Evolutionary conservation across 2,113 vertebrate genomes (phyloP), one percentile per base, ranked within the genome.

Genomic region (Zosterops borbonicus): DNA sequence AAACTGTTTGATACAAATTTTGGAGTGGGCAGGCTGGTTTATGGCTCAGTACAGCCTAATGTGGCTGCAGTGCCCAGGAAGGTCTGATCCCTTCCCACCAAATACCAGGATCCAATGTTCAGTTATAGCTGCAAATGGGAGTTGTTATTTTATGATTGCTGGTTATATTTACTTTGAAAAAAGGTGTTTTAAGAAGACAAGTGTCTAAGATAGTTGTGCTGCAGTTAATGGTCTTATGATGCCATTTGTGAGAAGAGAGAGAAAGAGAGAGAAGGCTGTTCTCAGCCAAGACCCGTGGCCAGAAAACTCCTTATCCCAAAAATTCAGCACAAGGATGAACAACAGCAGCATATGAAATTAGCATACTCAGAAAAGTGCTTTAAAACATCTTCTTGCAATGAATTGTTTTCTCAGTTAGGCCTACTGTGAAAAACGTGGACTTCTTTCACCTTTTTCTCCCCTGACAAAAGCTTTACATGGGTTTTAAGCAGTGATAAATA

Each of bases 401-500:
- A 89, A 47, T 42, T 41, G 2, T 67, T 87, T 91, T 84, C 44
- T 87, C 17, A 67, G 21, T 46, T 78, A 87, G 60, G n/a, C 27
- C n/a, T 75, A 78, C 29, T 71, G 21, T 35, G 81, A 75, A 79
- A 96, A 78, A 68, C 20, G 11, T 44, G 46, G 42, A 55, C 13
- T 74, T 53, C 35, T 86, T 89, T 76, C n/a, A 69, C 31, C 14
- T 9, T 59, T 47, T 31, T 8, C 7, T 25, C 16, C 19, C n/a
- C 31, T 5, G 7, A 71, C 22, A 75, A 89, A 91, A 68, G 25
- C 20, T 62, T 55, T 77, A 41, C 11, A 29, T 24, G 41, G 24
- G 27, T 78, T 89, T 95, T 89, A 71, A 92, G 37, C 39, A 68
- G 29, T 68, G 69, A 84, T 79, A 91, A 92, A 79, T 68, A 42